Evolutionary conservation across 2,888 invertebrate species (phyloP).

Genomic region (Rhogogaster chlorosoma): DNA sequence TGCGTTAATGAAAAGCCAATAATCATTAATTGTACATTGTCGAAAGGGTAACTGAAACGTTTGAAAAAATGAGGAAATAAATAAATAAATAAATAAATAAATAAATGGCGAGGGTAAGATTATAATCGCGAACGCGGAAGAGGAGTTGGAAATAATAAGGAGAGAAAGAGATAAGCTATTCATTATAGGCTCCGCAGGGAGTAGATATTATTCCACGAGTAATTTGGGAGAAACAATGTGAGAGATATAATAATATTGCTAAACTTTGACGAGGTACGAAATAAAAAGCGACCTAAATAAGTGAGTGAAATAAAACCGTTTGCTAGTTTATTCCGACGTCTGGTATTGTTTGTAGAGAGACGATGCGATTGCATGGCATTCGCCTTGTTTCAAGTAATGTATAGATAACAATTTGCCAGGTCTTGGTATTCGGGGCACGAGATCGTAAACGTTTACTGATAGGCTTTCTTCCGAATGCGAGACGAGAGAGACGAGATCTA

Average conservation of each 20-base stretch:
- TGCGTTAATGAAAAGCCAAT: too few species aligned
- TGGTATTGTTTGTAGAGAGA: neutral
- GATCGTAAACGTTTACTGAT: slow-evolving; percentile 41
- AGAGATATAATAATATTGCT: neutral
- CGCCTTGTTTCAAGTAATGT: neutral
- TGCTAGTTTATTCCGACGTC: neutral
- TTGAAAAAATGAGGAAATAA: too few species aligned
- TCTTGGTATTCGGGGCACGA: slow-evolving; percentile 30
- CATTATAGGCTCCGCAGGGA: too few species aligned
- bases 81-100: too few species aligned
- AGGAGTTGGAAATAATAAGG: neutral
- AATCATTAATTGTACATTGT: too few species aligned
- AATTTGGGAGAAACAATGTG: neutral
- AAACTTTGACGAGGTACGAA: neutral
- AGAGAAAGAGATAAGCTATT: neutral
- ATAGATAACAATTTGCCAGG: neutral
- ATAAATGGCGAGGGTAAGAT: too few species aligned
- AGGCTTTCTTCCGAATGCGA: slow-evolving; percentile 1
- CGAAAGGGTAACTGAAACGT: too few species aligned
- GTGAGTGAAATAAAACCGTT: neutral
- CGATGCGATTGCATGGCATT: neutral
- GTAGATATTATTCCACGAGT: neutral
- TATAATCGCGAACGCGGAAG: too few species aligned
- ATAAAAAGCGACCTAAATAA: neutral
- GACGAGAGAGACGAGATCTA: slow-evolving; percentile 11